Evolutionary conservation across 2,113 vertebrate genomes (phyloP).

Genomic region (Hyperopisus bebe): DNA sequence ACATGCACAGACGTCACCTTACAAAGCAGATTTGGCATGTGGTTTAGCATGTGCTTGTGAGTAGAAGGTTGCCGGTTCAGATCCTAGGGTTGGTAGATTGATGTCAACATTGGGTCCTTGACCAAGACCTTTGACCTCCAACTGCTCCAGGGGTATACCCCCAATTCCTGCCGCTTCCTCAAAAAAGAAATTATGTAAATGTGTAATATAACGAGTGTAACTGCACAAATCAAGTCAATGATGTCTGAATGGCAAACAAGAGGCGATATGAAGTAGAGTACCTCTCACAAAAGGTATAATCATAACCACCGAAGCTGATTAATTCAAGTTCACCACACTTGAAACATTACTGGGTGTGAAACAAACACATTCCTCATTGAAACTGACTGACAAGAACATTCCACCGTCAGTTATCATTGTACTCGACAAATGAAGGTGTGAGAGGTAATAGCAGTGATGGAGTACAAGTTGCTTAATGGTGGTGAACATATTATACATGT

Average conservation of each 20-base stretch:
- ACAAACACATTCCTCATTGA: background rate
- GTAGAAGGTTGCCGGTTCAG: background rate
- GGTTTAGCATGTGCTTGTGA: background rate
- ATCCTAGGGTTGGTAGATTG: background rate
- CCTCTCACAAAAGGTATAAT: background rate
- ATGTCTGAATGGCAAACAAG: background rate
- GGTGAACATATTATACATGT: background rate
- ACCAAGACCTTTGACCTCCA: background rate
- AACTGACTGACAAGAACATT: background rate
- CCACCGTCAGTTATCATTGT: background rate
- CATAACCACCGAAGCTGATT: background rate
- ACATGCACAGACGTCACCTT: background rate
- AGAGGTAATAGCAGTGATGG: background rate
- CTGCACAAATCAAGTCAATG: background rate
- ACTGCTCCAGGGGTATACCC: background rate
- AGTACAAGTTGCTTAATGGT: background rate
- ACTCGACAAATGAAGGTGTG: background rate
- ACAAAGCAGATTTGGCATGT: background rate
- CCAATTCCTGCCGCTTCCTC: background rate
- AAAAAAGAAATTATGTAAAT: background rate
- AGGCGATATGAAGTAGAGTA: slow-evolving; percentile 26
- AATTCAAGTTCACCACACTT: background rate
- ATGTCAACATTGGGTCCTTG: background rate
- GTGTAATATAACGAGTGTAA: background rate
- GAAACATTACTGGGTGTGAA: background rate